Percentiles rank a stretch among this genome's conserved stretches.
Evolutionary conservation across 2,797 vertebrate genomes (phyloP).

Genomic region (Neomorphus geoffroyi): DNA sequence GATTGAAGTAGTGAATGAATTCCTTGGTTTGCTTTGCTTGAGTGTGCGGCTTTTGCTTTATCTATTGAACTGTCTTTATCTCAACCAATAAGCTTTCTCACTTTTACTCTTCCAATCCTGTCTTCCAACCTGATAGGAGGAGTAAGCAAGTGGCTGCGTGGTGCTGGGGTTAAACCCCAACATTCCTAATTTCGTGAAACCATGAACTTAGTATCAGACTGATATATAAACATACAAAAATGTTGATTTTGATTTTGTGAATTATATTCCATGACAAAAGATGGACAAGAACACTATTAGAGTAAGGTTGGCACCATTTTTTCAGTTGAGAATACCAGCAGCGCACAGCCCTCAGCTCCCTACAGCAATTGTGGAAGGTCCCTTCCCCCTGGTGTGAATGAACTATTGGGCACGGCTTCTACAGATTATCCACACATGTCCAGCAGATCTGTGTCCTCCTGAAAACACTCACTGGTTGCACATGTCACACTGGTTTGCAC

Average conservation of each 20-base stretch:
- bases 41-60: too few species aligned
- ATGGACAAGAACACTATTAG: not conserved
- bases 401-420: not conserved
- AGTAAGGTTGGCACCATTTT: not conserved
- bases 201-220: not conserved
- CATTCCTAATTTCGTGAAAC: not conserved
- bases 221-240: not conserved
- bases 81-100: too few species aligned
- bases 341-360: not conserved
- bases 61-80: too few species aligned
- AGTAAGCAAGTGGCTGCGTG: too few species aligned
- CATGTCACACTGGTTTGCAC: not conserved
- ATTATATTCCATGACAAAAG: not conserved
- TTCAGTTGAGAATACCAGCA: not conserved
- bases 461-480: not conserved
- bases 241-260: too few species aligned
- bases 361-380: not conserved
- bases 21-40: too few species aligned
- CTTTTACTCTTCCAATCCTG: too few species aligned
- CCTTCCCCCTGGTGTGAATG: not conserved
- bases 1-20: too few species aligned
- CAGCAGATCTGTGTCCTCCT: not conserved
- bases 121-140: too few species aligned
- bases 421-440: fast-evolving
- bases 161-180: too few species aligned